These are phyloP conservation scores for Mycogona germanica DNA, from an alignment of 2,888 invertebrate genomes.

Conservation along the genomic window DNA sequence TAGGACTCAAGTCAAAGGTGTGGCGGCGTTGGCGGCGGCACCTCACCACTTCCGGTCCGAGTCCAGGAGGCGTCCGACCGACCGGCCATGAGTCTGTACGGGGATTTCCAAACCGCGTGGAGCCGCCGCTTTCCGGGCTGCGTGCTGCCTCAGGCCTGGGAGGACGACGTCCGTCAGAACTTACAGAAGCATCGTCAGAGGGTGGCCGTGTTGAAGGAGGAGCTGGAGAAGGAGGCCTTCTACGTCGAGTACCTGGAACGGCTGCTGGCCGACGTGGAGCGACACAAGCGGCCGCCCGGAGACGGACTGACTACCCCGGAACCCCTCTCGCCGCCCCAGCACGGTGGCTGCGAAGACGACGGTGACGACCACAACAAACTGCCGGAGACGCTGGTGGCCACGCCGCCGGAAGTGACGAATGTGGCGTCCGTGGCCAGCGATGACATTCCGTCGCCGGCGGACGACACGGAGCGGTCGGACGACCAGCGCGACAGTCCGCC, in stretches of 20 bases:
- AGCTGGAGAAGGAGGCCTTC: slow-evolving; percentile 78
- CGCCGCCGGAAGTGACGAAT: neutral
- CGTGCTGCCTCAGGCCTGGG: slow-evolving; percentile 77
- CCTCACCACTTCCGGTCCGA: no score
- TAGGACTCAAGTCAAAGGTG: neutral
- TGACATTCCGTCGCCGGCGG: neutral
- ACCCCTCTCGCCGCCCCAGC: neutral
- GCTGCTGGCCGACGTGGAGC: slow-evolving; percentile 70
- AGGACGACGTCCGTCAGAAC: slow-evolving; percentile 82
- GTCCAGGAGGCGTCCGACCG: no score
- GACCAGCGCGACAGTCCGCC: no score
- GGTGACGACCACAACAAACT: neutral
- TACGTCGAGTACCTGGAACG: slow-evolving; percentile 82
- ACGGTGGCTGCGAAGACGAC: neutral
- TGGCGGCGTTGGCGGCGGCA: no score
- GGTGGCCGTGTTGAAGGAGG: slow-evolving; percentile 64
- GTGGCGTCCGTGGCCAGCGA: neutral
- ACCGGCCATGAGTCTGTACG: slow-evolving; percentile 60
- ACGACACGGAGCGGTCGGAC: neutral
- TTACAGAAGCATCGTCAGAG: slow-evolving; percentile 78
- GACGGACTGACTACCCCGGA: neutral
- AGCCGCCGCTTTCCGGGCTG: slow-evolving; percentile 81
- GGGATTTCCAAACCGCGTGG: slow-evolving; percentile 86
- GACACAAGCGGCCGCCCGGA: slow-evolving; percentile 48
- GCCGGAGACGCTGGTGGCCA: neutral